Evolutionary conservation across 2,113 vertebrate species (phyloP).

Genomic region (Aegithalos caudatus): DNA sequence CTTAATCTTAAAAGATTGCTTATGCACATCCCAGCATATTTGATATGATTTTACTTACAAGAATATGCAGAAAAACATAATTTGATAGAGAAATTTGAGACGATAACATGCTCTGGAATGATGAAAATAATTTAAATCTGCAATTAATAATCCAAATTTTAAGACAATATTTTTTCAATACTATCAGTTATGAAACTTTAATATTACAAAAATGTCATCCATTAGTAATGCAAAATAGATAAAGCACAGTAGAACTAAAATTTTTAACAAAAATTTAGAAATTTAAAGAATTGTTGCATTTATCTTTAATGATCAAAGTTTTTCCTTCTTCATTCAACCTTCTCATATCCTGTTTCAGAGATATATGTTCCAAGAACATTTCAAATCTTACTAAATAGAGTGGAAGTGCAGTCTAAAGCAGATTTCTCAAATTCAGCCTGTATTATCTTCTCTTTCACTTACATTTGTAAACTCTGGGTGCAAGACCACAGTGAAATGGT

Average conservation of each 20-base stretch:
- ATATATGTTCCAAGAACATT: background rate
- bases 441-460: background rate
- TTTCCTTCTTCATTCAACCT: background rate
- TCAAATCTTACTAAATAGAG: background rate
- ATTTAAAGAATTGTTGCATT: background rate
- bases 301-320: background rate
- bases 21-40: background rate
- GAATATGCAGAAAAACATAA: background rate
- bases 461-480: background rate
- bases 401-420: background rate
- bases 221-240: background rate
- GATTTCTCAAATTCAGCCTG: background rate
- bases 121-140: background rate
- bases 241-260: background rate
- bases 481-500: background rate
- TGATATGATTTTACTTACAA: background rate
- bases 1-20: background rate
- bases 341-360: background rate
- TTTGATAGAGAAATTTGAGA: background rate
- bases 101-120: background rate
- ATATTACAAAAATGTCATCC: background rate
- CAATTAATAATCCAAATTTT: slow-evolving; percentile 20
- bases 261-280: background rate
- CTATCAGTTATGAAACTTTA: background rate
- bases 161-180: background rate